Base-by-base conservation (phyloP, 2,797 vertebrate species). In the Crenichthys baileyi region DNA sequence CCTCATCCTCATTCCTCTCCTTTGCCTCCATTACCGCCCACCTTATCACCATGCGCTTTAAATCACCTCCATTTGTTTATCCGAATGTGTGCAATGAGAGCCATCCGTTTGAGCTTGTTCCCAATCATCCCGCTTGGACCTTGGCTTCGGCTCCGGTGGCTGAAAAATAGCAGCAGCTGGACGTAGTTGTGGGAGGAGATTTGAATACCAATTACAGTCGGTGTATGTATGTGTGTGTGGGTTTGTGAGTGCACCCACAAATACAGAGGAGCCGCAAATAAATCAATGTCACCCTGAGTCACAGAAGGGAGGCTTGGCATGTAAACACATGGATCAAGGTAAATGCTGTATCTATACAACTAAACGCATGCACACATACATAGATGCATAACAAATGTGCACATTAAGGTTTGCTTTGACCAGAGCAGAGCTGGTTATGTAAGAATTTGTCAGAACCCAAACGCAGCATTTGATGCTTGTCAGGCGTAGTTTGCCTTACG, bases 41-140 rank as follows among this genome's bases (percentile, higher is more conserved):
- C 84, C 90, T 93, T 91, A 93, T 93, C 88, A 71, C 86, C 20
- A 76, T 81, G 86, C 79, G 89, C 89, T 86, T 95, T 94, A 93
- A 95, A 94, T 95, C 93, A 92, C 90, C 88, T 85, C 90, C 82
- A 91, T 95, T 95, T 93, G 93, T 95, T 95, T 93, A 88, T 94
- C 89, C 83, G 89, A 92, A 91, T 78, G 89, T 88, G 89, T 88
- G 90, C 90, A 88, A 94, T 90, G 88, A 90, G 90, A 94, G 85
- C 89, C 93, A 89, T 94, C 94, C 88, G 79, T 92, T 92, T 86
- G 73, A 91, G 93, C 92, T 90, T 85, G 91, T 93, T 92, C 89
- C 89, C 82, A 92, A 91, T 90, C 93, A 89, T 81, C 90, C 86
- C 85, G 87, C 85, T 91, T 90, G 93, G 93, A 90, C 92, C 89